Base-by-base conservation (phyloP, 1,140 invertebrate species). In the Hylaeus anthracinus region DNA sequence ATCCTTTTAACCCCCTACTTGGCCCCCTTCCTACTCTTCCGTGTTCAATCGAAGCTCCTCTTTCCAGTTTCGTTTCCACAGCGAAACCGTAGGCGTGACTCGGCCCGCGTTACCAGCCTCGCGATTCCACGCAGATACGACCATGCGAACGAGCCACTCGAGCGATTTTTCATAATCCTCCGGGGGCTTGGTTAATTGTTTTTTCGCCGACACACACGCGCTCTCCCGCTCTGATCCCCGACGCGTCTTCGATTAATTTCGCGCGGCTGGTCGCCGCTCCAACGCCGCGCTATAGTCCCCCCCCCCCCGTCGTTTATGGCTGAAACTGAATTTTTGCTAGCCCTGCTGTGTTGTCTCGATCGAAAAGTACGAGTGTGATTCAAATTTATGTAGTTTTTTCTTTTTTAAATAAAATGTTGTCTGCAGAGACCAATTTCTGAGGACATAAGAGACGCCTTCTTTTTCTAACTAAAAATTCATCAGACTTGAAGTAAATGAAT, bases 221-320 rank as follows among this genome's bases (percentile, higher is more conserved):
- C 26, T 26, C 26, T 26, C 26, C 55, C 51, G 9, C 10, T 9
- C 9, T 51, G 51, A 10, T 9, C 51, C 51, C 51, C 9, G 1
- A 26, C 5, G 45, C 45, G 45, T 48, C 45, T 48, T 48, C 45
- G 45, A 48, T 48, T 48, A 48, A 48, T 48, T 48, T 48, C 45
- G 45, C 45, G 45, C 45, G 45, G 45, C 10, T 14, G 53, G 14
- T 12, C 53, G 53, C 51, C 51, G 2, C 5, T 45, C 5, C 67
- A 51, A 61, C 14, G 72, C 9, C 39, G 53, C 72, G 72, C 51
- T 73, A 64, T 63, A 63, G 51, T 51, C 64, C 45, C 41, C n/a
- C 15, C 74, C 65, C 81, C 55, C 67, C 45, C 69, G 39, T 72
- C 10, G 67, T 72, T 79, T 79, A 60, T 60, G 76, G 58, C 41